Percentiles rank a stretch among this genome's conserved stretches.
These are phyloP conservation scores for Chaenocephalus aceratus DNA, from an alignment of 2,113 vertebrate species.

Conservation along the genomic window DNA sequence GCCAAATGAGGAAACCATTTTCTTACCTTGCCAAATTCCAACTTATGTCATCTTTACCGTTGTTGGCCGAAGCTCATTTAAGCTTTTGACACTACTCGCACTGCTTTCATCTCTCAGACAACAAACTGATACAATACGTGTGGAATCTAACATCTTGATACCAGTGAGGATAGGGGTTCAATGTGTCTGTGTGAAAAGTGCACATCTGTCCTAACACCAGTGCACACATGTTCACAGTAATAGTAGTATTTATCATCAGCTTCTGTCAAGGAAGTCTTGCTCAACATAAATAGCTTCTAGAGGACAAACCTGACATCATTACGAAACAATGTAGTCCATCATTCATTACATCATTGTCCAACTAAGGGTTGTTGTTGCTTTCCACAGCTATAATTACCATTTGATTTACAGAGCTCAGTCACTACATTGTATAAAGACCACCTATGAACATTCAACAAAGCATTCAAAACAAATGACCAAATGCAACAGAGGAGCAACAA, in stretches of 20 bases:
- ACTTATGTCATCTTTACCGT: background rate
- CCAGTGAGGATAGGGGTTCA: constrained; percentile 1
- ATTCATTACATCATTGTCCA: constrained; percentile 47
- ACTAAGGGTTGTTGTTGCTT: constrained; percentile 45
- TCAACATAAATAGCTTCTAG: constrained; percentile 7
- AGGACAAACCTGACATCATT: constrained; percentile 44
- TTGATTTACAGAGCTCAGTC: constrained; percentile 46
- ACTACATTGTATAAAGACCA: constrained; percentile 49
- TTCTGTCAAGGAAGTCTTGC: constrained; percentile 23
- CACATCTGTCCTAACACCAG: background rate
- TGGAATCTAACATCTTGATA: constrained; percentile 29
- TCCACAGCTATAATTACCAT: constrained; percentile 32
- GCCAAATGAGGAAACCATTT: constrained; percentile 18
- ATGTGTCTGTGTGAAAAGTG: constrained; percentile 12
- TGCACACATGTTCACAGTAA: constrained; percentile 11
- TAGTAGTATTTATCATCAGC: background rate
- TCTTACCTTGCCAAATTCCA: background rate
- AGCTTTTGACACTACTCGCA: background rate
- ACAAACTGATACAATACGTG: constrained; percentile 36
- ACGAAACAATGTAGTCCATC: constrained; percentile 46
- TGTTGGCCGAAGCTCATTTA: background rate
- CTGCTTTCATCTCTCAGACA: constrained; percentile 3
- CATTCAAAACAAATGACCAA: constrained; percentile 7
- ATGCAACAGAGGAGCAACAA: background rate
- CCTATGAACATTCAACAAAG: background rate